Base-by-base conservation (phyloP, 2,888 invertebrate genomes). In the Melinaea marsaeus region DNA sequence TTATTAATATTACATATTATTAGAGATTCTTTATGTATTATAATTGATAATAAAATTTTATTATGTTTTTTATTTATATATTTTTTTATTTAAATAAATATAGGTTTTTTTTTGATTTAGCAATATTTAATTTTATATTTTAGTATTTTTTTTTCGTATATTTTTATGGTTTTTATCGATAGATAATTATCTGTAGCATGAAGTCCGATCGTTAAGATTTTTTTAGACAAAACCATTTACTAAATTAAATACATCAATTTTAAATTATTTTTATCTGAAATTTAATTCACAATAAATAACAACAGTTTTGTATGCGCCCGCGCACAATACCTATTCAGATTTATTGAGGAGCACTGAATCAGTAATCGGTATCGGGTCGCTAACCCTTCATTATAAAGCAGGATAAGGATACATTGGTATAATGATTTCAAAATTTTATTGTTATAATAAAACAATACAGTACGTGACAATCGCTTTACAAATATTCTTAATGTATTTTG, bases 311-410 rank as follows among this genome's bases (percentile, higher is more conserved):
- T 83, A 83, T 84, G 84, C 85, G 83, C 74, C 75, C 75, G 83
- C 80, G 85, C 83, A 86, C 83, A 85, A 85, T 85, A 81, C 84
- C 81, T 81, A 85, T 86, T 84, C 85, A 85, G 78, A 81, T 81
- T 84, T 84, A 84, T 84, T 83, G 79, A 80, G 77, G 77, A 81
- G 74, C 74, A 70, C 74, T 82, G 84, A 82, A 86, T 85, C 78
- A 74, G 80, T 81, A 81, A 84, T 83, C 79, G 79, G 69, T 75
- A 78, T 66, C 77, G 76, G 83, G 83, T 86, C 84, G 79, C 75
- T 86, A 76, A 86, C 83, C 84, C 78, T 80, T 74, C 72, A 77
- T 78, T 79, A 78, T 72, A 72, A 80, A 78, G 74, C 76, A 74
- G 72, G 70, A 73, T 75, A 76, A 78, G 71, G 74, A 75, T 73